These are phyloP conservation scores for Scalopus aquaticus DNA, from an alignment of 2,113 vertebrate genomes.

Conservation along the genomic window DNA sequence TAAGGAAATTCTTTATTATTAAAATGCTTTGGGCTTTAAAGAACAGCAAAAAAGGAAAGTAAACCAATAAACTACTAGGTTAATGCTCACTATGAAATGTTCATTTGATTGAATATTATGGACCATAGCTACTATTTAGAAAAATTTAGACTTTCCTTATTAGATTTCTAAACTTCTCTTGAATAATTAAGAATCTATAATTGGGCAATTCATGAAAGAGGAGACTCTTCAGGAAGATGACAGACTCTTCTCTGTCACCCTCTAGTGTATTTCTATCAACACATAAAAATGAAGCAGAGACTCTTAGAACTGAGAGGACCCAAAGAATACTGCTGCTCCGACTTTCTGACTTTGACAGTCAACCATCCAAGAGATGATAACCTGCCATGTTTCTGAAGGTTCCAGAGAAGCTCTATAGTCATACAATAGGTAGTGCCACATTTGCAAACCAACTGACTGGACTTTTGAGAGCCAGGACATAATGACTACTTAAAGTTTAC, in stretches of 20 bases:
- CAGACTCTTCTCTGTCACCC: neutral
- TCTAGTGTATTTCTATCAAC: neutral
- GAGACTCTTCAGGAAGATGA: neutral
- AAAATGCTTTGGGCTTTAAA: neutral
- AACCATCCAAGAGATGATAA: neutral
- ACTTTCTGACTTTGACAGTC: neutral
- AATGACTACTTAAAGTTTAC: neutral
- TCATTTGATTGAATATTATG: neutral
- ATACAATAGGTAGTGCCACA: neutral
- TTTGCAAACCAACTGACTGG: neutral
- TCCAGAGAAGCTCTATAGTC: neutral
- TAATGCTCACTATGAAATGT: neutral
- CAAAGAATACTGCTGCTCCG: neutral
- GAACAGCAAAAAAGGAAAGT: neutral
- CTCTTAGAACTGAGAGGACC: neutral
- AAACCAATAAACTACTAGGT: neutral
- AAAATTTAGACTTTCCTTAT: neutral
- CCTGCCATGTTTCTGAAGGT: conserved; percentile 1
- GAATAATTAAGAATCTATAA: neutral
- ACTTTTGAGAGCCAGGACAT: neutral
- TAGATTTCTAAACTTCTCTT: neutral
- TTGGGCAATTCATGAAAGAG: neutral
- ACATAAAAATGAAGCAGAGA: neutral
- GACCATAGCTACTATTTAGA: neutral
- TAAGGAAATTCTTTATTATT: conserved; percentile 17